Percentiles rank a stretch among this genome's conserved stretches.
Evolutionary conservation across 2,888 invertebrate species (phyloP).

Genomic region (Apotomis turbidana): DNA sequence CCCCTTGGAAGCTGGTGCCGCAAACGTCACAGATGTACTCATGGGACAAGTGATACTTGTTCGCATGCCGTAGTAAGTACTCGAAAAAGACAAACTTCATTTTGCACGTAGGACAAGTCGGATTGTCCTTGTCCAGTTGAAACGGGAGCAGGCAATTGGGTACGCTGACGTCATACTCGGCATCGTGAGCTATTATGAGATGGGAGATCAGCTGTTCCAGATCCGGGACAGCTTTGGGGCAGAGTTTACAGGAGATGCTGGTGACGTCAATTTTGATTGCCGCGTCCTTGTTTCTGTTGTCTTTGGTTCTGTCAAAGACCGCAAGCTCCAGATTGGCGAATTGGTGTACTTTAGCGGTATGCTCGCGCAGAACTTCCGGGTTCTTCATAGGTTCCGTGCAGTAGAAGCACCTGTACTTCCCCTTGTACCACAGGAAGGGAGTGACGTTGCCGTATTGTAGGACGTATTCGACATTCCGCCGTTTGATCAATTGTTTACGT

Average conservation of each 20-base stretch:
- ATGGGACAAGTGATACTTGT: conserved; percentile 75
- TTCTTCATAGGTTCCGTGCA: conserved; percentile 73
- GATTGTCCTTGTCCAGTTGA: conserved; percentile 70
- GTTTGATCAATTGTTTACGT: conserved; percentile 68
- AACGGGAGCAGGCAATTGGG: conserved; percentile 76
- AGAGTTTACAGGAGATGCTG: conserved; percentile 69
- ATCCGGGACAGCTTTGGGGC: conserved; percentile 58
- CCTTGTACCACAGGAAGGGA: conserved; percentile 77
- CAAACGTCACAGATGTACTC: conserved; percentile 79
- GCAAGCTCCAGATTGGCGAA: conserved; percentile 71
- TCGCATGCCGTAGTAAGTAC: conserved; percentile 72
- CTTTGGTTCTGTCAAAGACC: conserved; percentile 71
- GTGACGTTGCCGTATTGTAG: conserved; percentile 75
- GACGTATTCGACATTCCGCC: conserved; percentile 75
- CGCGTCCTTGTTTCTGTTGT: conserved; percentile 74
- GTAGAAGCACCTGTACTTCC: conserved; percentile 73
- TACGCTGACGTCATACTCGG: conserved; percentile 72
- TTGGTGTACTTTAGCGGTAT: conserved; percentile 64
- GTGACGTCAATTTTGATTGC: conserved; percentile 78
- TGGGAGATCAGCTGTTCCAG: conserved; percentile 75
- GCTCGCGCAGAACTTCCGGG: conserved; percentile 63
- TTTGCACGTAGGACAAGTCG: conserved; percentile 72
- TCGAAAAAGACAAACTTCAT: conserved; percentile 77
- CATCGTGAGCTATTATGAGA: conserved; percentile 76
- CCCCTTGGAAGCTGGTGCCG: conserved; percentile 77